A percentile compares a stretch with the other conserved stretches of the same genome.
phyloP scores from a whole-genome alignment of 1,140 invertebrate species.

The Forficula auricularia region DNA sequence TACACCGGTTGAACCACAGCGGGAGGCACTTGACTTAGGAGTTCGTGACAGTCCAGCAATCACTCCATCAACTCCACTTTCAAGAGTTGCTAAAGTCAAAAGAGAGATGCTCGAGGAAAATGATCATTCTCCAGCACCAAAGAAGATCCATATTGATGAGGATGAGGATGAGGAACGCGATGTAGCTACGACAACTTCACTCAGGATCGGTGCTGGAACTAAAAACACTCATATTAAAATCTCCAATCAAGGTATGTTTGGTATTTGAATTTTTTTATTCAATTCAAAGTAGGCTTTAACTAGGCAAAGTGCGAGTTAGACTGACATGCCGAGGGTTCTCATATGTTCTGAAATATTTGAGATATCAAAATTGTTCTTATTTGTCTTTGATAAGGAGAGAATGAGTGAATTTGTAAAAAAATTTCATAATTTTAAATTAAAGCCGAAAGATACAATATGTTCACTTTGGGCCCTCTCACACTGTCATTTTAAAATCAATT shows the following conservation, averaged over 20 bases:
- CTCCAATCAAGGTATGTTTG: constrained; percentile 57
- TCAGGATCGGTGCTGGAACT: constrained; percentile 22
- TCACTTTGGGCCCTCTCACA: too few relatives aligned
- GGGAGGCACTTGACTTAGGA: constrained; percentile 41
- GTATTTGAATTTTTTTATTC: neutral
- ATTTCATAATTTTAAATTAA: too few relatives aligned
- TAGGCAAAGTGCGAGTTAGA: neutral
- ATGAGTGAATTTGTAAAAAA: too few relatives aligned
- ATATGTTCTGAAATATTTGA: too few relatives aligned
- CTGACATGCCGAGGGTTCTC: neutral
- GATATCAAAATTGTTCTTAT: too few relatives aligned
- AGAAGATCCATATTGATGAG: constrained; percentile 33
- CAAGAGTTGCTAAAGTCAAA: constrained; percentile 30
- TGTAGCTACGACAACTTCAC: constrained; percentile 25
- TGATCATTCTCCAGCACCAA: constrained; percentile 31
- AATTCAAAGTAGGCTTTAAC: neutral
- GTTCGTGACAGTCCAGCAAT: constrained; percentile 21
- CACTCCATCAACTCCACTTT: constrained; percentile 17
- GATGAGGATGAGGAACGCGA: constrained; percentile 21
- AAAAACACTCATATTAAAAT: constrained; percentile 75
- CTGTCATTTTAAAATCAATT: too few relatives aligned
- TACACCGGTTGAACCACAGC: constrained; percentile 30
- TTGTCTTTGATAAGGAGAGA: too few relatives aligned
- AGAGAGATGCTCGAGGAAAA: constrained; percentile 40
- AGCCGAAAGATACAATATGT: too few relatives aligned